A percentile compares a stretch with the other conserved stretches of the same genome.
phyloP scores from a whole-genome alignment of 1,140 invertebrate species.

The Ptiloglossa arizonensis region DNA sequence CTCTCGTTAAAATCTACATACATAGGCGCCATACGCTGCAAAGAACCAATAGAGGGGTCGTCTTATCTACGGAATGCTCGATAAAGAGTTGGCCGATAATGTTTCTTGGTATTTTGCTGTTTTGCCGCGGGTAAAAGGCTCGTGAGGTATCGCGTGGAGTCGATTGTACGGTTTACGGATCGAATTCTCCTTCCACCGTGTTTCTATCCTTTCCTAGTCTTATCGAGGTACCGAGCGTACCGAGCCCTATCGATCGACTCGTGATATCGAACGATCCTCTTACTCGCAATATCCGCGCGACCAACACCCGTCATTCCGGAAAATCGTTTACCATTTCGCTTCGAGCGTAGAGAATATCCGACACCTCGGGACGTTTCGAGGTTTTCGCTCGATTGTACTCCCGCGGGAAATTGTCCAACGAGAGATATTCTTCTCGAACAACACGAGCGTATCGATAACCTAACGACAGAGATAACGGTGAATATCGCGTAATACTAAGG shows the following conservation, averaged over 20 bases:
- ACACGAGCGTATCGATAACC: neutral
- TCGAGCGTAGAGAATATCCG: neutral
- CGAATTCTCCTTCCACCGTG: neutral
- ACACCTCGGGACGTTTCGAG: neutral
- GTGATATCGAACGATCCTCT: conserved; percentile 21
- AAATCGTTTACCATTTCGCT: conserved; percentile 23
- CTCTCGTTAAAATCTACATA: conserved; percentile 18
- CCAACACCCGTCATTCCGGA: conserved; percentile 2
- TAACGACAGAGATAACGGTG: neutral
- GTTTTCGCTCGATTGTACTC: neutral
- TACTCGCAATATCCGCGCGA: conserved; percentile 9
- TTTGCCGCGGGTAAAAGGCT: conserved; percentile 14
- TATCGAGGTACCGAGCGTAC: conserved; percentile 3
- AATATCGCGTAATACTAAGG: conserved; percentile 3
- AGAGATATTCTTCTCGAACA: neutral
- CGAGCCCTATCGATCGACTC: conserved; percentile 24
- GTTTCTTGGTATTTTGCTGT: conserved; percentile 41
- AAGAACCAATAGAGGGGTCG: conserved; percentile 29
- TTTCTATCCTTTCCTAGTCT: conserved; percentile 1
- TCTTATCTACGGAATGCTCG: conserved; percentile 61
- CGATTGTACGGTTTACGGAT: neutral
- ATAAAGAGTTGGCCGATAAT: conserved; percentile 61
- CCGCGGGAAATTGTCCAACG: neutral
- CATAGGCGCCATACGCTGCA: conserved; percentile 9
- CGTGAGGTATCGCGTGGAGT: neutral